These are phyloP conservation scores for Eretmodus cyanostictus DNA, from an alignment of 2,113 vertebrate genomes.

Conservation along the genomic window DNA sequence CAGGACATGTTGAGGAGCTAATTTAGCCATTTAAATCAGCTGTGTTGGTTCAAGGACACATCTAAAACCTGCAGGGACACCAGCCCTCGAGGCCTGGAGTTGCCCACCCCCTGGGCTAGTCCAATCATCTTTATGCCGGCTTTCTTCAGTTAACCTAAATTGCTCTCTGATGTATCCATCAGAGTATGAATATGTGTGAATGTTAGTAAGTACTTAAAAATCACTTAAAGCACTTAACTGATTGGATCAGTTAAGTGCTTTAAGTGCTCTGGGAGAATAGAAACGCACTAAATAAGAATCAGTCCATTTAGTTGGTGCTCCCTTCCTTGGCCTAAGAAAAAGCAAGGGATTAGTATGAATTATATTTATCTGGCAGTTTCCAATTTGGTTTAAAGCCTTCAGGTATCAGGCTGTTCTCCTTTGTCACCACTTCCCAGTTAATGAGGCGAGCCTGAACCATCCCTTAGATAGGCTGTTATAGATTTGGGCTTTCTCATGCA, in stretches of 20 bases:
- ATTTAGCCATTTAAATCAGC: background rate
- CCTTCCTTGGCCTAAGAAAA: background rate
- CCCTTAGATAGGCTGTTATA: background rate
- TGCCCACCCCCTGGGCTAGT: background rate
- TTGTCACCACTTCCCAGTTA: background rate
- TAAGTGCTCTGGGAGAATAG: background rate
- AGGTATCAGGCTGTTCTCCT: background rate
- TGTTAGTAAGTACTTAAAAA: background rate
- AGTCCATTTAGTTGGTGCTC: background rate
- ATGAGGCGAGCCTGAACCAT: background rate
- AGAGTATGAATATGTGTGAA: background rate
- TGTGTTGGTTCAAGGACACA: background rate
- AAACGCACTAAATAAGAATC: background rate
- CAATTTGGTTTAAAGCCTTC: background rate
- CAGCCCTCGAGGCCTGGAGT: background rate
- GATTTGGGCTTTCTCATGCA: background rate
- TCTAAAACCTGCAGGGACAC: background rate
- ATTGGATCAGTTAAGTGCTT: background rate
- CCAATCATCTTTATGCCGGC: background rate
- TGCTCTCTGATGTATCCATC: background rate
- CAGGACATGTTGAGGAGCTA: background rate
- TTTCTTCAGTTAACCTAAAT: background rate
- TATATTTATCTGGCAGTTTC: background rate
- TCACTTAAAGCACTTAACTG: background rate
- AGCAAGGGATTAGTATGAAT: background rate